phyloP scores from a whole-genome alignment of 2,888 invertebrate species.

The Drosophila falleni region DNA sequence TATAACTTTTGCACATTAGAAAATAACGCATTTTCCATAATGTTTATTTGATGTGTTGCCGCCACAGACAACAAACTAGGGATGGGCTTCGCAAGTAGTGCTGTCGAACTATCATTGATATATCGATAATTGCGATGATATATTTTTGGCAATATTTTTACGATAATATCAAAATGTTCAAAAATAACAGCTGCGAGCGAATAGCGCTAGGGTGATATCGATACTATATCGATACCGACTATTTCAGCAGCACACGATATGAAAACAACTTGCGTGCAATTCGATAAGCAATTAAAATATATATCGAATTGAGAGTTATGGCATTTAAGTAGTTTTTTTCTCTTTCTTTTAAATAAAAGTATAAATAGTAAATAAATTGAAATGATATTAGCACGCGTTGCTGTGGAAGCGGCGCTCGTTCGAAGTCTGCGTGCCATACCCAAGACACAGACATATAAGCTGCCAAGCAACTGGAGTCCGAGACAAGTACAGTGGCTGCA shows the following conservation, averaged over 20 bases:
- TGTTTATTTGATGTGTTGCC: conserved; percentile 33
- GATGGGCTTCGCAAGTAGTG: too few species aligned
- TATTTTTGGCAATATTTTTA: too few species aligned
- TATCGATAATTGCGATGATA: too few species aligned
- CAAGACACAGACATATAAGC: conserved; percentile 8
- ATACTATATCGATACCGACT: too few species aligned
- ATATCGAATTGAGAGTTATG: conserved; percentile 39
- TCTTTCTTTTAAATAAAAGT: conserved; percentile 6
- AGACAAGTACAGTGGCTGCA: conserved; percentile 7
- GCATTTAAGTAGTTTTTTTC: conserved; percentile 24
- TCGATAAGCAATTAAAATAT: conserved; percentile 28
- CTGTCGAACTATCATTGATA: too few species aligned
- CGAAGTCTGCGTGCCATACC: conserved; percentile 20
- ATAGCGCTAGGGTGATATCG: too few species aligned
- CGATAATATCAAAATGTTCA: too few species aligned
- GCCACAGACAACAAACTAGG: conserved; percentile 31
- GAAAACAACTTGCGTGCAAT: neutral
- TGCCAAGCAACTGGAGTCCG: conserved; percentile 16
- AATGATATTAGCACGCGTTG: conserved; percentile 56
- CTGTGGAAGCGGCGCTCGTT: conserved; percentile 26
- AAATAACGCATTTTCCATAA: conserved; percentile 87
- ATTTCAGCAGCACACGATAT: too few species aligned
- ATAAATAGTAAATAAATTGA: neutral
- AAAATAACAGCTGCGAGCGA: too few species aligned
- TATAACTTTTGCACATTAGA: conserved; percentile 90